Evolutionary conservation across 2,797 vertebrate species (phyloP), one percentile per base, ranked within the genome.

Genomic region (Characodon lateralis): DNA sequence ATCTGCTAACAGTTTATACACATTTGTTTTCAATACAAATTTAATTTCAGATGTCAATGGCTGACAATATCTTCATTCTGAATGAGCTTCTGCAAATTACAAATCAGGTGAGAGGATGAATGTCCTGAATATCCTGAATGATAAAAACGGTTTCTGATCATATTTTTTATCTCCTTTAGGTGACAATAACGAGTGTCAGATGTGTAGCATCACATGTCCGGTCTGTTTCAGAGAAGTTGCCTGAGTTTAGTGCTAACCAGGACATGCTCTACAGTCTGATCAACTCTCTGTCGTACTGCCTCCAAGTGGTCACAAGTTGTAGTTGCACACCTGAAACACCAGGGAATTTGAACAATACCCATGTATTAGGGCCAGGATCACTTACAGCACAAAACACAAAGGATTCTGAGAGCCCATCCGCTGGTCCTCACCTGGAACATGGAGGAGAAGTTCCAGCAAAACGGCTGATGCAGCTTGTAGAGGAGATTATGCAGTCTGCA

Each of bases 61-160:
- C 61, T 5, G 94, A 95, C 84, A 91, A 72, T 55, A 71, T 96
- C 78, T 20, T 22, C 68, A 85, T 91, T 77, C 88, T 97, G 41
- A 88, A 69, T 82, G 89, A 93, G 39, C 94, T 97, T 72, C 58
- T 96, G 55, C 85, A 78, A 74, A 66, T 95, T 72, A 86, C 91
- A 16, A 86, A 78, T 73, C 95, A 97, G 92, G 96, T 96, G 72
- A 73, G 92, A 85, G 61, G 43, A 74, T 8, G 65, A 46, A 76
- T 9, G 2, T 1, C 22, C 26, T n/a, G 5, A 31, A 6, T 28
- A 10, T 43, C 0, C 2, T 18, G 16, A 66, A 68, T 69, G 5
- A 61, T 43, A 1, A 35, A 48, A 24, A 53, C 3, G 4, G 12
- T 51, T 74, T 79, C 48, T 72, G 0, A 58, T 50, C 1, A 28